Evolutionary conservation across 2,113 vertebrate genomes (phyloP).

Genomic region (Cinclus cinclus): DNA sequence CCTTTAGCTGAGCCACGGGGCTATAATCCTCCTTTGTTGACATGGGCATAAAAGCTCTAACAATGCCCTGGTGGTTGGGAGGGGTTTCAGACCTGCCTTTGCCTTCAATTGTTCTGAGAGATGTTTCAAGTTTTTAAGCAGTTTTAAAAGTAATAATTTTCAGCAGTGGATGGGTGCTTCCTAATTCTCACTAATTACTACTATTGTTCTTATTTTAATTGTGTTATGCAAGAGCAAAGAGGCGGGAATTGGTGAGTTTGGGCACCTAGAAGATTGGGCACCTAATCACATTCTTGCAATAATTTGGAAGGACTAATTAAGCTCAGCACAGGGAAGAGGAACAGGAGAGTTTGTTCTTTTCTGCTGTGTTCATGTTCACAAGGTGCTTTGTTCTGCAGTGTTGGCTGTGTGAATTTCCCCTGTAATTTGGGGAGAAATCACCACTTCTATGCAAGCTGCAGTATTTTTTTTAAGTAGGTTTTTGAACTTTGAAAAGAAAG

Average conservation of each 20-base stretch:
- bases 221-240: neutral
- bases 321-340: neutral
- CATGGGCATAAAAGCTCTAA: neutral
- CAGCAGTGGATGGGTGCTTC: neutral
- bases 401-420: neutral
- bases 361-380: neutral
- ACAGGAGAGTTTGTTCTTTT: neutral
- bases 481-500: neutral
- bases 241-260: neutral
- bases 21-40: neutral
- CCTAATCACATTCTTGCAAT: neutral
- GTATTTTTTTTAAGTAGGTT: neutral
- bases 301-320: neutral
- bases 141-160: neutral
- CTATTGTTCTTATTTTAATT: neutral
- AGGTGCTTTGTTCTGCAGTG: neutral
- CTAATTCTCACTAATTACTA: neutral
- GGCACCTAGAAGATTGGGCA: neutral
- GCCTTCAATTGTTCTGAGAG: neutral
- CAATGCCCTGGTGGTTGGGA: neutral
- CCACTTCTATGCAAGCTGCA: neutral
- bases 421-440: neutral
- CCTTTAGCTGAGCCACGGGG: neutral
- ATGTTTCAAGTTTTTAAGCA: neutral
- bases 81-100: neutral